Evolutionary conservation across 2,888 invertebrate genomes (phyloP).

Genomic region (Tinea semifulvella): DNA sequence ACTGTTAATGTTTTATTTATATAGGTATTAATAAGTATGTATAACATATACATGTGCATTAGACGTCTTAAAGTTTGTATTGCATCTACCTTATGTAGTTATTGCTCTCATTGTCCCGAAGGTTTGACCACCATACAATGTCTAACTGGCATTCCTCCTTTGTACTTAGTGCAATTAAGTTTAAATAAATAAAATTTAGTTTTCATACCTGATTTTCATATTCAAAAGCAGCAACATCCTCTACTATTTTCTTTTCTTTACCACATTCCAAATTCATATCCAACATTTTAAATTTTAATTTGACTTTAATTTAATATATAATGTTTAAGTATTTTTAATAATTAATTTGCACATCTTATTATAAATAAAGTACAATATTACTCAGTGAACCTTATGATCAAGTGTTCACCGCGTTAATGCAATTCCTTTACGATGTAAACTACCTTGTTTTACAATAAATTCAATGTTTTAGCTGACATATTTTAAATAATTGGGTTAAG

Average conservation of each 20-base stretch:
- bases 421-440: background rate
- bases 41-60: too few relatives aligned
- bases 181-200: background rate
- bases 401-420: conserved; percentile 4
- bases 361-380: background rate
- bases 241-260: background rate
- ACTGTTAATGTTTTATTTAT: too few relatives aligned
- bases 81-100: too few relatives aligned
- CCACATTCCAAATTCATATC: conserved; percentile 11
- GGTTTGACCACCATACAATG: too few relatives aligned
- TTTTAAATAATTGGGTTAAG: conserved; percentile 13
- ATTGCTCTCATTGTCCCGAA: too few relatives aligned
- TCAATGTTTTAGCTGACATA: conserved; percentile 11
- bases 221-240: background rate
- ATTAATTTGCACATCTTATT: too few relatives aligned
- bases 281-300: background rate
- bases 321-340: too few relatives aligned
- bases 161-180: too few relatives aligned
- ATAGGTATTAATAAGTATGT: too few relatives aligned
- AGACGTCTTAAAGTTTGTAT: too few relatives aligned
- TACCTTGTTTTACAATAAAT: conserved; percentile 8
- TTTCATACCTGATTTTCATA: conserved; percentile 9
- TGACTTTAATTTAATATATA: background rate
- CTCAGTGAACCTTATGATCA: conserved; percentile 5
- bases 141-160: too few relatives aligned